These are phyloP conservation scores for Sesamia nonagrioides DNA, from an alignment of 1,140 invertebrate genomes.

Conservation along the genomic window DNA sequence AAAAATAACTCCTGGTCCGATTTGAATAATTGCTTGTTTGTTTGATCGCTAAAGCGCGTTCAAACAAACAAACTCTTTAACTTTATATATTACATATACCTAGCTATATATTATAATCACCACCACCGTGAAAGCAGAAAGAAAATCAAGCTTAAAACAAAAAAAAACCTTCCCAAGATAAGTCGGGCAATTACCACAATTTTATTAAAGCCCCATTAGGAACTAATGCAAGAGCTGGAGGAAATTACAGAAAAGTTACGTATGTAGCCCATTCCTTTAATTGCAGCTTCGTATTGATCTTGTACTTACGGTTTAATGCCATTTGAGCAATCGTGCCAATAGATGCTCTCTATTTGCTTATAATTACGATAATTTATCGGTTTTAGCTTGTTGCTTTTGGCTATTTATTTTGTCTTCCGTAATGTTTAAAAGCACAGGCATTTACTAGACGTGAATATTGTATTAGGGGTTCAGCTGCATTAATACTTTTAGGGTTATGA, in stretches of 20 bases:
- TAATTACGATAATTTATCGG: slow-evolving; percentile 11
- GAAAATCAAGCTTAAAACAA: background rate
- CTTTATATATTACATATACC: too few relatives aligned
- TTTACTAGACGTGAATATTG: too few relatives aligned
- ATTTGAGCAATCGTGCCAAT: background rate
- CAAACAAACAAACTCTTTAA: too few relatives aligned
- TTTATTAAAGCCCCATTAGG: slow-evolving; percentile 38
- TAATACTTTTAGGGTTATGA: too few relatives aligned
- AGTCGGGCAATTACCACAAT: slow-evolving; percentile 19
- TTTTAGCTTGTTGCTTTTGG: background rate
- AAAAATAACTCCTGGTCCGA: too few relatives aligned
- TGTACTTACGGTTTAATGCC: slow-evolving; percentile 8
- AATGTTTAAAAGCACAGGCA: background rate
- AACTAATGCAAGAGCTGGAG: slow-evolving; percentile 21
- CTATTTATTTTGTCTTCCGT: background rate
- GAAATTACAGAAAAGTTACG: slow-evolving; percentile 13
- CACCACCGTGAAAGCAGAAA: too few relatives aligned
- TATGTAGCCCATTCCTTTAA: slow-evolving; percentile 35
- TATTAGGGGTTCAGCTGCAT: too few relatives aligned
- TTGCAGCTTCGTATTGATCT: slow-evolving; percentile 17
- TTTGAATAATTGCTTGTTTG: too few relatives aligned
- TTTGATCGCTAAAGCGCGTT: too few relatives aligned
- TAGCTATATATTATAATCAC: too few relatives aligned
- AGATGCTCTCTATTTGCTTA: slow-evolving; percentile 8
- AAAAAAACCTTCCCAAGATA: slow-evolving; percentile 6